Evolutionary conservation across 2,888 invertebrate species (phyloP).

Genomic region (Nomada flava): DNA sequence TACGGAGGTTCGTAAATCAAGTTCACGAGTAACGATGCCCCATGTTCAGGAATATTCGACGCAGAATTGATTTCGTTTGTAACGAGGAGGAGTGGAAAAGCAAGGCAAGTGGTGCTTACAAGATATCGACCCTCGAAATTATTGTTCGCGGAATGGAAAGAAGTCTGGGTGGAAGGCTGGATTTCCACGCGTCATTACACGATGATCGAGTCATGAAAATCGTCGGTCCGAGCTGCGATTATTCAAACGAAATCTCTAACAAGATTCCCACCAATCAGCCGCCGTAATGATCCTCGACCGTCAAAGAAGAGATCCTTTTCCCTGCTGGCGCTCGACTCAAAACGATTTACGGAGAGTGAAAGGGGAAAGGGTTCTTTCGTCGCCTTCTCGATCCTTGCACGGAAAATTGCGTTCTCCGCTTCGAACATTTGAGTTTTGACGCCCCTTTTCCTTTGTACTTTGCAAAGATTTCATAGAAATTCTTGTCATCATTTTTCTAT

Average conservation of each 20-base stretch:
- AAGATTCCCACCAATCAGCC: slow-evolving; percentile 82
- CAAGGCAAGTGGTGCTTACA: slow-evolving; percentile 44
- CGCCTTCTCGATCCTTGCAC: slow-evolving; percentile 43
- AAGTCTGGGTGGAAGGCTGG: slow-evolving; percentile 46
- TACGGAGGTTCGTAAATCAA: slow-evolving; percentile 75
- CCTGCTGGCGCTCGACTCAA: slow-evolving; percentile 40
- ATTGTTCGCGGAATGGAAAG: slow-evolving; percentile 61
- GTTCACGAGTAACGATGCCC: slow-evolving; percentile 71
- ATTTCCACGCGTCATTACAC: slow-evolving; percentile 82
- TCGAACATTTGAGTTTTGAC: neutral
- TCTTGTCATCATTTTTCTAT: neutral
- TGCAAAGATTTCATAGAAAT: neutral
- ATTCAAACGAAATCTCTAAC: slow-evolving; percentile 83
- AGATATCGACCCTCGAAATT: slow-evolving; percentile 65
- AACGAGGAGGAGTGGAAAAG: slow-evolving; percentile 78
- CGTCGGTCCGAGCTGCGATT: slow-evolving; percentile 80
- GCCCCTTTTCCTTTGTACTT: neutral
- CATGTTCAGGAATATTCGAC: slow-evolving; percentile 81
- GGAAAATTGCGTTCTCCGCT: slow-evolving; percentile 27
- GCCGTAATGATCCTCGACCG: slow-evolving; percentile 75
- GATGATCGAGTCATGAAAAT: slow-evolving; percentile 82
- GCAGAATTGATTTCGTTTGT: slow-evolving; percentile 81
- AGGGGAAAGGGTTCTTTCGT: slow-evolving; percentile 50
- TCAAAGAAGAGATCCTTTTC: slow-evolving; percentile 64
- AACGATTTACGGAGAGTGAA: slow-evolving; percentile 55